Evolutionary conservation across 1,140 invertebrate species (phyloP), one percentile per base, ranked within the genome.

Genomic region (Rhopalosiphum maidis): DNA sequence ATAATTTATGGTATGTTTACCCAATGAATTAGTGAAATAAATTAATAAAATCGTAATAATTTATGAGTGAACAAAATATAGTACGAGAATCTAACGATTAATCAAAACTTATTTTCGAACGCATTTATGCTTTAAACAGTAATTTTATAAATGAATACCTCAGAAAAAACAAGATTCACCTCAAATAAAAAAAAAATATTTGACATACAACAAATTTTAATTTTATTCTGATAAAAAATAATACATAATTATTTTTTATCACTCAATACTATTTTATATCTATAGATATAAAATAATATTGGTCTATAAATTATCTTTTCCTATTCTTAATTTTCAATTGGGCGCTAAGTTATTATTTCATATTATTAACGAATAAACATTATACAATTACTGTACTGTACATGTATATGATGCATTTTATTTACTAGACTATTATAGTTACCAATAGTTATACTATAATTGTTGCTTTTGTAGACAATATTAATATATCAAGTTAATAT

Each of bases 101-200:
- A 77, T 77, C 60, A 77, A 77, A 77, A n/a, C n/a, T 77, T 77
- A 77, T 77, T 77, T 77, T 77, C 30, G n/a, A 77, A 77, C 60
- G n/a, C 15, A n/a, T 77, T 77, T 77, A 77, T 77, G 30, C 18
- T n/a, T 68, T 77, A n/a, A 77, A n/a, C 30, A 18, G n/a, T 41
- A 77, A 18, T 77, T 77, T 18, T n/a, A n/a, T 77, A 35, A 68
- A 77, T 77, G 18, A n/a, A n/a, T n/a, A 77, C 30, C 4, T 5
- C 11, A 35, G n/a, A 77, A 60, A 77, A 77, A n/a, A 77, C 60
- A 77, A 77, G 30, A 77, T 35, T 77, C 60, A n/a, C 15, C 15
- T 35, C 15, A 77, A 77, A n/a, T 18, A 21, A 77, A 77, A n/a
- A 77, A 15, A 51, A 18, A 51, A n/a, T 77, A 77, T 77, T 77